A percentile compares a stretch with the other conserved stretches of the same genome.
These are phyloP conservation scores for Saxicola maurus DNA, from an alignment of 2,797 vertebrate genomes.

Conservation along the genomic window DNA sequence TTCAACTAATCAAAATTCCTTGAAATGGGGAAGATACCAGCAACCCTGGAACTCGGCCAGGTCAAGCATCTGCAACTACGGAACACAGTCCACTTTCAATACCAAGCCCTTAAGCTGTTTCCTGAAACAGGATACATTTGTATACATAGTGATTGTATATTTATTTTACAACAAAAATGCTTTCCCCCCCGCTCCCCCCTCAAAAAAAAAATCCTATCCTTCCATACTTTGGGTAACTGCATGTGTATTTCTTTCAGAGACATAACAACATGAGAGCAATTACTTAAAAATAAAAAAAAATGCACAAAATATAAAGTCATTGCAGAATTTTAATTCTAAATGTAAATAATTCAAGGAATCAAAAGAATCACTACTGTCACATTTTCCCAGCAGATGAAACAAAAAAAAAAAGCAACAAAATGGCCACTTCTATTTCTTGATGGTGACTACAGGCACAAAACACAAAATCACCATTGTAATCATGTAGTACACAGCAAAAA, in stretches of 20 bases:
- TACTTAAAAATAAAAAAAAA: not conserved
- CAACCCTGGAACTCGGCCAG: not conserved
- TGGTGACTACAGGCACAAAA: not conserved
- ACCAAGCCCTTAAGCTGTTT: constrained; percentile 13
- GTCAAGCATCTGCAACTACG: constrained; percentile 12
- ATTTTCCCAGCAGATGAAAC: not conserved
- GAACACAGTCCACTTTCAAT: not conserved
- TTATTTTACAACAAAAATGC: constrained; percentile 14
- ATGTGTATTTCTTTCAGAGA: not conserved
- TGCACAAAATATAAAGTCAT: not conserved
- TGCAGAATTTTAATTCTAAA: not conserved
- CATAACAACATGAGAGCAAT: not conserved
- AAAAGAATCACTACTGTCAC: not conserved
- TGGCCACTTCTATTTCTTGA: not conserved
- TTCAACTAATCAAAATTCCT: not conserved
- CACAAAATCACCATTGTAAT: not conserved
- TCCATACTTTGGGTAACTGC: not conserved
- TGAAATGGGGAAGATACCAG: not conserved
- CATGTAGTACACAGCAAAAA: not conserved
- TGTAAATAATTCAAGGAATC: not conserved
- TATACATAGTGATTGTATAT: constrained; percentile 9
- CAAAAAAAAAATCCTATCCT: not conserved
- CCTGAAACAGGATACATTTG: constrained; percentile 51
- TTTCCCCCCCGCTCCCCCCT: not conserved
- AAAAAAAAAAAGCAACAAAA: not conserved